These are phyloP conservation scores for Gymnogyps californianus DNA, from an alignment of 2,113 vertebrate species.

Conservation along the genomic window DNA sequence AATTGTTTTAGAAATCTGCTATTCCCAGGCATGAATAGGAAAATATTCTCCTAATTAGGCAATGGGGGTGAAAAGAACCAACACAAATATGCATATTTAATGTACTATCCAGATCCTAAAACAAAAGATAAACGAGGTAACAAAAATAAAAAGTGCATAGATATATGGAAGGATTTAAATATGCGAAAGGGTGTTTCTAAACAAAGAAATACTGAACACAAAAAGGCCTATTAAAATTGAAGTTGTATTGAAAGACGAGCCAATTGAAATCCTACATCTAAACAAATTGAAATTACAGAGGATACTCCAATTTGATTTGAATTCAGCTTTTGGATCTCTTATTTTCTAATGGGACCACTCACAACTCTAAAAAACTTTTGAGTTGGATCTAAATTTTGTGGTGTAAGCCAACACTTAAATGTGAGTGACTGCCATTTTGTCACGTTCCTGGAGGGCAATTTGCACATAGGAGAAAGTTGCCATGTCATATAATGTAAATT, in stretches of 20 bases:
- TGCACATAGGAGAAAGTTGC: conserved; percentile 27
- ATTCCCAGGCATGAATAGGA: background rate
- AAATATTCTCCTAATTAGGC: conserved; percentile 8
- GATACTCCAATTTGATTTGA: background rate
- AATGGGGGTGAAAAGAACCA: background rate
- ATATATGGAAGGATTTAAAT: background rate
- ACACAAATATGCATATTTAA: background rate
- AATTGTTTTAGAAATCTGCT: conserved; percentile 31
- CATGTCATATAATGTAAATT: background rate
- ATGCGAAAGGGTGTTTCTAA: background rate
- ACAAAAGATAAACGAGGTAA: background rate
- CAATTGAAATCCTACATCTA: background rate
- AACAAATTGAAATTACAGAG: background rate
- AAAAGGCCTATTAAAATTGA: background rate
- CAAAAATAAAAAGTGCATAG: background rate
- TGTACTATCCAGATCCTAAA: background rate
- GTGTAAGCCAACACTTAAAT: background rate
- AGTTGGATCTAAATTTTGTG: background rate
- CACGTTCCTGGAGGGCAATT: background rate
- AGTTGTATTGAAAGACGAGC: background rate
- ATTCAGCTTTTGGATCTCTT: background rate
- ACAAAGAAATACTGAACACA: background rate
- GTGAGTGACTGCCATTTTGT: background rate
- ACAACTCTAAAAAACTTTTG: background rate
- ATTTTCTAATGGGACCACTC: background rate